Percentiles rank a stretch among this genome's conserved stretches.
These are phyloP conservation scores for Thaleichthys pacificus DNA, from an alignment of 2,797 vertebrate species.

Conservation along the genomic window DNA sequence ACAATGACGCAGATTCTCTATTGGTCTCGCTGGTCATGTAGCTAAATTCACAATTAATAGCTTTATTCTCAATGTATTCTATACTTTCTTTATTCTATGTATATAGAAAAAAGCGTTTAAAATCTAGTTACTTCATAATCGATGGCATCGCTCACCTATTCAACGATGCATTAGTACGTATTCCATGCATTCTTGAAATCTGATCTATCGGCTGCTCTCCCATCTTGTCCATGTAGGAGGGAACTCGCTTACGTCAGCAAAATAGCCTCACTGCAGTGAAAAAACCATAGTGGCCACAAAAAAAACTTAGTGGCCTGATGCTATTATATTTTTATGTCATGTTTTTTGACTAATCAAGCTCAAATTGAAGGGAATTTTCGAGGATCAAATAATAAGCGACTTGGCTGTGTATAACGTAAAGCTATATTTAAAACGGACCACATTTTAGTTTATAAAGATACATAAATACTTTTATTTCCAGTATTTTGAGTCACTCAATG, in stretches of 20 bases:
- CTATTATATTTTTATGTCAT: neutral
- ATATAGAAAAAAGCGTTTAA: neutral
- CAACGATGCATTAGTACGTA: slow-evolving; percentile 7
- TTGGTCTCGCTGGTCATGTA: neutral
- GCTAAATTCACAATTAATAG: neutral
- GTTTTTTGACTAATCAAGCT: neutral
- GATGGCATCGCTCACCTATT: slow-evolving; percentile 34
- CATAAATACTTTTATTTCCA: neutral
- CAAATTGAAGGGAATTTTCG: neutral
- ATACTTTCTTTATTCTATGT: too few relatives aligned
- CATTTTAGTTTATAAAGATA: neutral
- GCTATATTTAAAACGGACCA: neutral
- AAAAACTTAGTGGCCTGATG: neutral
- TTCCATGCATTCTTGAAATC: slow-evolving; percentile 16
- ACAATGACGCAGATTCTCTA: neutral
- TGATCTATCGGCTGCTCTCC: slow-evolving; percentile 20
- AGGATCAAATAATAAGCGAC: too few relatives aligned
- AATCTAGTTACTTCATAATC: neutral
- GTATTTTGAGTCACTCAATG: neutral
- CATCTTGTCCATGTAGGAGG: slow-evolving; percentile 49
- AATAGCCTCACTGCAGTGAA: slow-evolving; percentile 39
- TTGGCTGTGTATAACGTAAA: too few relatives aligned
- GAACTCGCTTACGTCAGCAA: slow-evolving; percentile 53
- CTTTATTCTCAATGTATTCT: neutral
- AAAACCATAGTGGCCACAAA: neutral